Base-by-base conservation (phyloP, 2,113 vertebrate species). In the Passer montanus region DNA sequence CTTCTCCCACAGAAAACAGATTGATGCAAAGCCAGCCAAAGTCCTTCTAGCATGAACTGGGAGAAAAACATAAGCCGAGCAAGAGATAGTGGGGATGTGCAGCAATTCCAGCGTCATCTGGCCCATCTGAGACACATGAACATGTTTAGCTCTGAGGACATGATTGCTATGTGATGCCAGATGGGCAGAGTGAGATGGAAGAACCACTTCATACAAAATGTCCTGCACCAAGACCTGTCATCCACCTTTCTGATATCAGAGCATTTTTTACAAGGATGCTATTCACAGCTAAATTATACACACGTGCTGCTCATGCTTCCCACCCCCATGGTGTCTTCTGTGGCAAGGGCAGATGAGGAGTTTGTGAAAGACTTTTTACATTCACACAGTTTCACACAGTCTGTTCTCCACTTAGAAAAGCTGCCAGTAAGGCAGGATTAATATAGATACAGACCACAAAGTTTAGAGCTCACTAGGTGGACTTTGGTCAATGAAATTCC, bases 1-100 rank as follows among this genome's bases (percentile, higher is more conserved):
- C 70, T 84, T 90, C 87, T 85, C 43, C 84, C 59, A 43, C 43
- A 74, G 33, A 81, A 79, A 86, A 86, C 59, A 91, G 78, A 93
- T 3, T 66, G 82, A 76, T 49, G 85, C 37, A 69, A 89, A 83
- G 73, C 74, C 67, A 89, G 93, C 76, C 89, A 90, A 89, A 94
- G 67, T 41, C 74, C 72, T 89, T 41, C 69, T 46, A 82, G 77
- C 70, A 77, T 18, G 39, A 67, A 43, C 26, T 44, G 10, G 39
- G 55, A 82, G 53, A 66, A 92, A 89, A 67, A 50, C 27, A 58
- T 11, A 52, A 84, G 44, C 50, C 74, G 91, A 55, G 31, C 76
- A 87, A 76, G 64, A 81, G 79, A 81, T 0, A 84, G 22, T 74
- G 44, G 67, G 41, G 67, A 46, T 43, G 2, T 70, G 43, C 31